A percentile compares a stretch with the other conserved stretches of the same genome.
Evolutionary conservation across 2,888 invertebrate genomes (phyloP).

Genomic region (Dryococelus australis): DNA sequence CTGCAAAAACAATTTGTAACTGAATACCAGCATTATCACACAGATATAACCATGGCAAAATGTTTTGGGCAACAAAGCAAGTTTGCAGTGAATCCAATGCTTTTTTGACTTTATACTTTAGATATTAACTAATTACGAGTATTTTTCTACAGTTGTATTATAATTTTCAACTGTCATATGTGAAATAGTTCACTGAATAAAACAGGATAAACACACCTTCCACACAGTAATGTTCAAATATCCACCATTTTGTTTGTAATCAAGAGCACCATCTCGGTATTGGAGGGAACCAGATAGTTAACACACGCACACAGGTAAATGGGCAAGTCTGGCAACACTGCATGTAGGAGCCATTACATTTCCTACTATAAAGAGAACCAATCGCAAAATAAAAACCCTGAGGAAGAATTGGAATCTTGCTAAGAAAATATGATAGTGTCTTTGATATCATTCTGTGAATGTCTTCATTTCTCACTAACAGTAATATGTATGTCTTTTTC

Average conservation of each 20-base stretch:
- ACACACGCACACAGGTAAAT: background rate
- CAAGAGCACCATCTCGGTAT: slow-evolving; percentile 6
- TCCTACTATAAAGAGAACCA: background rate
- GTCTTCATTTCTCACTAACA: slow-evolving; percentile 12
- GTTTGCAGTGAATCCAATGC: background rate
- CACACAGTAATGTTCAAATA: slow-evolving; percentile 6
- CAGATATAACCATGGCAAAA: background rate
- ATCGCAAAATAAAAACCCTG: background rate
- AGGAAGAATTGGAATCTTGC: slow-evolving; percentile 3
- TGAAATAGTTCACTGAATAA: slow-evolving; percentile 3
- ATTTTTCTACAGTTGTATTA: slow-evolving; percentile 7
- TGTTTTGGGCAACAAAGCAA: background rate
- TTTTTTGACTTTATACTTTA: background rate
- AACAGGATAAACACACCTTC: background rate
- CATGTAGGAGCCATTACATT: background rate
- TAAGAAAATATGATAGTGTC: slow-evolving; percentile 9
- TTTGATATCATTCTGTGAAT: background rate
- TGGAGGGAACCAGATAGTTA: background rate
- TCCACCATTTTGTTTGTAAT: slow-evolving; percentile 13
- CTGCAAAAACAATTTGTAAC: background rate
- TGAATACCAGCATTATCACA: background rate
- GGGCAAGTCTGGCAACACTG: background rate
- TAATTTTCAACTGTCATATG: background rate
- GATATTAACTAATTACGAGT: background rate
- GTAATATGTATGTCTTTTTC: background rate